Percentiles rank a stretch among this genome's conserved stretches.
Conservation (phyloP, 2,888 invertebrate genomes). For the Spilosoma lubricipeda region DNA sequence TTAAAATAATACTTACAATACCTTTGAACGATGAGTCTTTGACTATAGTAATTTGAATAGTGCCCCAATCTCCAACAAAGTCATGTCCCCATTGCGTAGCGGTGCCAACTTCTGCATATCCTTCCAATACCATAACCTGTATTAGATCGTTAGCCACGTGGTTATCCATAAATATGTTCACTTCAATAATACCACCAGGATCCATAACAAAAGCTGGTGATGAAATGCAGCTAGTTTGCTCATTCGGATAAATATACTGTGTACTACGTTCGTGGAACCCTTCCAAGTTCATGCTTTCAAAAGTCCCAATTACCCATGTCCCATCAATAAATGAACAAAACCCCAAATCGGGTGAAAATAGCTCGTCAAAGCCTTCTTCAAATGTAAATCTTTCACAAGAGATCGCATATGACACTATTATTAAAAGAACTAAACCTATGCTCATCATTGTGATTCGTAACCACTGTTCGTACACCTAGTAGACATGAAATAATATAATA, state of each 20-base stretch:
- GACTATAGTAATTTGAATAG: neutral
- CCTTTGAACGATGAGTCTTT: neutral
- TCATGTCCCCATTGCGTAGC: neutral
- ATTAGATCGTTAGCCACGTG: neutral
- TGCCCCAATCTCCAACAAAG: slow-evolving; percentile 1
- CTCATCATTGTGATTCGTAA: slow-evolving; percentile 40
- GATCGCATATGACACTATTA: slow-evolving; percentile 38
- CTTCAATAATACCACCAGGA: slow-evolving; percentile 1
- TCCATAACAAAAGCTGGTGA: neutral
- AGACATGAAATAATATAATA: slow-evolving; percentile 32
- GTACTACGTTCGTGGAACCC: neutral
- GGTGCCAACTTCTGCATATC: neutral
- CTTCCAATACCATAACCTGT: neutral
- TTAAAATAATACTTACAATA: neutral
- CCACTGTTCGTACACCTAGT: slow-evolving; percentile 33
- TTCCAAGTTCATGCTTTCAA: neutral
- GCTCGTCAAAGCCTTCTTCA: slow-evolving; percentile 51
- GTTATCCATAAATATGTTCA: slow-evolving; percentile 6
- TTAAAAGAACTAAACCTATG: slow-evolving; percentile 34
- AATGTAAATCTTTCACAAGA: slow-evolving; percentile 61
- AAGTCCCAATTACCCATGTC: slow-evolving; percentile 3
- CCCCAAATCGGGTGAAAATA: slow-evolving; percentile 47
- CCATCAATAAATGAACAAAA: slow-evolving; percentile 36
- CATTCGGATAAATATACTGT: neutral
- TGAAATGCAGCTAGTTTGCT: neutral